Base-by-base conservation (phyloP, 2,113 vertebrate species). In the Copsychus sechellarum region DNA sequence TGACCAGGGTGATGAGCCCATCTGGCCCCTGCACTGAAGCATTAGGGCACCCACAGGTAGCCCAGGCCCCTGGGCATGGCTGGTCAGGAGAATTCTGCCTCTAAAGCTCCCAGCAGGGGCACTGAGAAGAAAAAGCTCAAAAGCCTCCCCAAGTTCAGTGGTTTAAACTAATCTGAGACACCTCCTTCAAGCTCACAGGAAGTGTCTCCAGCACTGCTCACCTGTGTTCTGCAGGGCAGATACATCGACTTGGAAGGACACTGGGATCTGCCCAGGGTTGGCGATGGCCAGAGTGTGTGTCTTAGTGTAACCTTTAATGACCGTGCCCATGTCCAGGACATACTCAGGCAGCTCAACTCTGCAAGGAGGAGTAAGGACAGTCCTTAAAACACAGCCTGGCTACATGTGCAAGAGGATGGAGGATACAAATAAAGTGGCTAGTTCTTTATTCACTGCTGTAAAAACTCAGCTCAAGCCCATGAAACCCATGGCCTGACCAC, bases 161-260 rank as follows among this genome's bases (percentile, higher is more conserved):
- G 7, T 14, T 86, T 25, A 34, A 71, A 14, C 11, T 36, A 6
- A 62, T n/a, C 22, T 31, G 36, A 89, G 33, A n/a, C 15, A 34
- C 12, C 26, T 69, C 43, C 72, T 80, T 65, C 43, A 83, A 48
- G 72, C 7, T 48, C 14, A 47, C 2, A 11, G 20, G 45, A 76
- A 54, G 29, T 16, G 13, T 74, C 43, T 66, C 62, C 21, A 25
- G 69, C 64, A 14, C 40, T 31, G 36, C 61, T 93, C 97, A 99
- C 98, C 98, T 97, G 98, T 98, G 66, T 66, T 94, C 7, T 36
- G 36, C 80, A 99, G 97, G 56, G 67, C 87, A 11, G n/a, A 96
- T 33, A 69, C 91, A 21, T 97, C 77, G 5, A 96, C 81, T 1
- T 94, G 93, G 93, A 98, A 98, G 53, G 98, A 98, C 77, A n/a